These are phyloP conservation scores for Macrotus californicus DNA, from an alignment of 2,113 vertebrate genomes.

Conservation along the genomic window DNA sequence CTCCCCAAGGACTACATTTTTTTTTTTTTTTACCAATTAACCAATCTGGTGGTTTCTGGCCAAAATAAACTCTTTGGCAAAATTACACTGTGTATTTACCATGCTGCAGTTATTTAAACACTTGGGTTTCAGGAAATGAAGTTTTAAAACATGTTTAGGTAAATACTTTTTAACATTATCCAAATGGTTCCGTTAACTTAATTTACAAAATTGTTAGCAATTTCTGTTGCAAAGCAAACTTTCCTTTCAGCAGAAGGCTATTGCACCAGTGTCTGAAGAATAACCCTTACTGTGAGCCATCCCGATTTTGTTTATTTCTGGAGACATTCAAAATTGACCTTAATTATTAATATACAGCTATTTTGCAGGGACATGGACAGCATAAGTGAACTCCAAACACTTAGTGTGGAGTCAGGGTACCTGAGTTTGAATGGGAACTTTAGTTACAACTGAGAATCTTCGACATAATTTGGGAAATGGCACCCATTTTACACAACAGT, in stretches of 20 bases:
- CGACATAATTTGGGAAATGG: background rate
- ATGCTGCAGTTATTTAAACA: conserved; percentile 46
- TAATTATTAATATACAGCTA: background rate
- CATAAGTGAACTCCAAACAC: background rate
- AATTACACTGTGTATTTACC: conserved; percentile 51
- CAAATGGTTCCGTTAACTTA: conserved; percentile 19
- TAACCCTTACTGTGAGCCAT: background rate
- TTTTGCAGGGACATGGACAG: background rate
- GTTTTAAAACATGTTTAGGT: conserved; percentile 53
- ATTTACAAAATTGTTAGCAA: background rate
- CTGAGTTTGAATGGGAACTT: background rate
- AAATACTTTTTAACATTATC: conserved; percentile 49
- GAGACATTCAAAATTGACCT: background rate
- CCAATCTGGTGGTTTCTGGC: conserved; percentile 27
- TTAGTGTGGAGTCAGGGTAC: background rate
- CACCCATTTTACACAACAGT: background rate
- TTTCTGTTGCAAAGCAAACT: conserved; percentile 34
- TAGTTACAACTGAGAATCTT: background rate
- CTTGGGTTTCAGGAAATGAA: conserved; percentile 48
- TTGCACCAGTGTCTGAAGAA: background rate
- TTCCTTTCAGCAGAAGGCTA: background rate
- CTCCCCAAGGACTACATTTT: background rate
- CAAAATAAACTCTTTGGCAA: conserved; percentile 63
- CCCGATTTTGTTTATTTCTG: background rate
- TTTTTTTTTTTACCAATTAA: conserved; percentile 49